These are phyloP conservation scores for Zoanthus solanderi DNA, from an alignment of 92 coral and sea anemone genomes.

Conservation along the genomic window DNA sequence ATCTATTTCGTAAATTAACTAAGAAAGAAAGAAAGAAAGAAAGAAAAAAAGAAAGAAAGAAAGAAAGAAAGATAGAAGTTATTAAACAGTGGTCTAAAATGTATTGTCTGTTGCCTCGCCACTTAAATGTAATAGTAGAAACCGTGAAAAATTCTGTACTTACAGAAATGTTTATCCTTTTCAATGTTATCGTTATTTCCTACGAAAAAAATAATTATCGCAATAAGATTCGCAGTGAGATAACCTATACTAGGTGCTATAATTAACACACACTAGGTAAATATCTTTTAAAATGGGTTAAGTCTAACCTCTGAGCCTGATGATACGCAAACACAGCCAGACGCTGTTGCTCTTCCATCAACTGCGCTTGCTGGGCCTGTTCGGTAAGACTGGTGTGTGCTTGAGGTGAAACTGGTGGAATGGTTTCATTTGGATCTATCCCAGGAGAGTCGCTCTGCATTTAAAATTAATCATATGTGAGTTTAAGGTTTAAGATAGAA, in stretches of 20 bases:
- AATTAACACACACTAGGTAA: neutral
- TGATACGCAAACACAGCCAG: conserved; percentile 72
- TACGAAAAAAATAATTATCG: neutral
- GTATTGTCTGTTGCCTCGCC: too few relatives aligned
- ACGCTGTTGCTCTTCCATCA: conserved; percentile 67
- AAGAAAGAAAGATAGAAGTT: too few relatives aligned
- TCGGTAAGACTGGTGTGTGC: conserved; percentile 57
- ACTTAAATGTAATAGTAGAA: too few relatives aligned
- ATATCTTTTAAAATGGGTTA: neutral
- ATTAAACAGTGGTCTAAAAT: too few relatives aligned
- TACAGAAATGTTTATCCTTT: conserved; percentile 13
- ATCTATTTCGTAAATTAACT: too few relatives aligned
- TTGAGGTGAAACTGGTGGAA: conserved; percentile 77
- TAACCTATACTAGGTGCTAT: too few relatives aligned
- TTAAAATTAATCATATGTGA: neutral
- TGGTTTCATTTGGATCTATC: conserved; percentile 66
- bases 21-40: too few relatives aligned
- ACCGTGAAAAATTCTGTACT: neutral
- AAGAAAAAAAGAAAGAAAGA: too few relatives aligned
- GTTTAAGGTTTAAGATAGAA: neutral
- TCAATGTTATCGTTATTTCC: neutral
- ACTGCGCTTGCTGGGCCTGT: conserved; percentile 56
- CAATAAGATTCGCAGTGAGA: neutral
- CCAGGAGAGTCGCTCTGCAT: conserved; percentile 45
- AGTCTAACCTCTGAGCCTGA: conserved; percentile 52